These are phyloP conservation scores for Strigops habroptila DNA, from an alignment of 2,113 vertebrate species.

Conservation along the genomic window DNA sequence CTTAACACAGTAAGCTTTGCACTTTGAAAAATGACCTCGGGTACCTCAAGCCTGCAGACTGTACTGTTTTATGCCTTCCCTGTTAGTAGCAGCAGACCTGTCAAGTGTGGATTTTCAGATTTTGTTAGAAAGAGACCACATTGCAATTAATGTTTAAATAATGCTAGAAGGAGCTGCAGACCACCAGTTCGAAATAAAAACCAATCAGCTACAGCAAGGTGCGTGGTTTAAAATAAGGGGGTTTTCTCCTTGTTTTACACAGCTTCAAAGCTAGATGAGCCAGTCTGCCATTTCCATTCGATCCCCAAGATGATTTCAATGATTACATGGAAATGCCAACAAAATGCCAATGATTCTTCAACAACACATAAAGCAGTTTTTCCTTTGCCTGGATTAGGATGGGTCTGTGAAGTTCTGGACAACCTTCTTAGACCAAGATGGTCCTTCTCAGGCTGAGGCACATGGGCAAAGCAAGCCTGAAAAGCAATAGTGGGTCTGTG, in stretches of 20 bases:
- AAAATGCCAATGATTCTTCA: not conserved
- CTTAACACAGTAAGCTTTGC: not conserved
- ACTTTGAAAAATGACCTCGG: not conserved
- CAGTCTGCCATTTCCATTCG: not conserved
- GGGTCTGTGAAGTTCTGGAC: not conserved
- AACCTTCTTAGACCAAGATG: not conserved
- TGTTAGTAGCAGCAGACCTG: not conserved
- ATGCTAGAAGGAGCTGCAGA: not conserved
- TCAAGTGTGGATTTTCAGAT: not conserved
- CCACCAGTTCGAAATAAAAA: not conserved
- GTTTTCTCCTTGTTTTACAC: not conserved
- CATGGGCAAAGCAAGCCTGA: not conserved
- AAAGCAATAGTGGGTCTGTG: not conserved
- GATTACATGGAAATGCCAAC: not conserved
- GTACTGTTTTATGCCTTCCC: not conserved
- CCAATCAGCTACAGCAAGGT: not conserved
- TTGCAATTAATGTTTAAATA: not conserved
- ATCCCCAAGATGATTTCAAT: no score
- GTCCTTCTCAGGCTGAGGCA: not conserved
- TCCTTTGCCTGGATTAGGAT: not conserved
- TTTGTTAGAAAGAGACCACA: not conserved
- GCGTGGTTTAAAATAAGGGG: rapidly evolving
- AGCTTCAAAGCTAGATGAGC: not conserved
- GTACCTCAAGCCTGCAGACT: not conserved
- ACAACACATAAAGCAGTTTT: not conserved